These are phyloP conservation scores for Nyctibius bracteatus DNA, from an alignment of 2,113 vertebrate species.

Conservation along the genomic window DNA sequence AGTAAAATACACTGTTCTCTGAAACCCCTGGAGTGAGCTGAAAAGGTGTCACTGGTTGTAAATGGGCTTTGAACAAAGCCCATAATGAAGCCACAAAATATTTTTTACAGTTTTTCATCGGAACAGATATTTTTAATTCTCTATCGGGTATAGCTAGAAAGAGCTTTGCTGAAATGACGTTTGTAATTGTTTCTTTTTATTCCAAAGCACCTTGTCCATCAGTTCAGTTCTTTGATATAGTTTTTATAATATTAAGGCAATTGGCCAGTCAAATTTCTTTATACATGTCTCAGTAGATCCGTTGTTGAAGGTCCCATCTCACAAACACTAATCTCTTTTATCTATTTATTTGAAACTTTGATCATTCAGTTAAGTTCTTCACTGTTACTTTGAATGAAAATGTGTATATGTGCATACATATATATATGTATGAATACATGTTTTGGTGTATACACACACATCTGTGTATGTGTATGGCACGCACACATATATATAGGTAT, in stretches of 20 bases:
- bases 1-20: not conserved
- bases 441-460: not conserved
- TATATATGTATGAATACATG: not conserved
- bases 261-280: not conserved
- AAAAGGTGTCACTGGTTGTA: not conserved
- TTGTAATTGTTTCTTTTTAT: not conserved
- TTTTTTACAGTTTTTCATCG: not conserved
- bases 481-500: rapidly evolving
- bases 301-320: conserved; percentile 20
- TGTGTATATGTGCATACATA: not conserved
- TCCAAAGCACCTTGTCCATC: not conserved
- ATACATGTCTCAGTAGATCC: conserved; percentile 14
- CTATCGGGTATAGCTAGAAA: not conserved
- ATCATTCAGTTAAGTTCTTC: not conserved
- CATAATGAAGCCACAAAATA: not conserved
- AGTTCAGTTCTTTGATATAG: not conserved
- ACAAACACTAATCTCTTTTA: not conserved
- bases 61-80: not conserved
- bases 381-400: not conserved
- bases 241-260: not conserved
- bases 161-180: not conserved
- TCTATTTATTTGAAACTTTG: not conserved
- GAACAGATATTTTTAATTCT: not conserved
- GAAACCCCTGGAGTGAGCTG: not conserved
- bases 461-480: too few species aligned